These are phyloP conservation scores for Zhengitettix transpicula DNA, from an alignment of 2,888 invertebrate genomes.

Conservation along the genomic window DNA sequence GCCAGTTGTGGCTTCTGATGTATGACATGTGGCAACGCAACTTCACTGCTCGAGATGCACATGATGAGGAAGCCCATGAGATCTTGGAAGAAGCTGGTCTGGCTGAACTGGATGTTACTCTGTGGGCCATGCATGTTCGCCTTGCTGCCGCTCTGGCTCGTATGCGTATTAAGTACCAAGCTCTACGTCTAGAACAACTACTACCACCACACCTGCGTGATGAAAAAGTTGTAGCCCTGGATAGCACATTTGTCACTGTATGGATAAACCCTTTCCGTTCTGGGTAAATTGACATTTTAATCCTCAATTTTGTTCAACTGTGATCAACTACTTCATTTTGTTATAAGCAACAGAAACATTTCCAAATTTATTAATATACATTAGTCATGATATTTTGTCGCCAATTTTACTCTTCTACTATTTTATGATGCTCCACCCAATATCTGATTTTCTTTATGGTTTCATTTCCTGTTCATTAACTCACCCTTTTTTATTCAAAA, in stretches of 20 bases:
- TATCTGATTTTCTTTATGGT: no score
- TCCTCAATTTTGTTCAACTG: no score
- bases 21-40: constrained; percentile 51
- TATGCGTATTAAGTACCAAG: constrained; percentile 55
- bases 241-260: constrained; percentile 41
- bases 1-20: constrained; percentile 44
- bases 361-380: no score
- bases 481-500: no score
- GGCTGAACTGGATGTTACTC: constrained; percentile 37
- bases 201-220: constrained; percentile 56
- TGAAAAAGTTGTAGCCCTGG: constrained; percentile 43
- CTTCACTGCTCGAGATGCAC: constrained; percentile 23
- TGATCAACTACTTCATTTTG: no score
- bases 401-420: no score
- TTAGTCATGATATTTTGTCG: no score
- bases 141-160: constrained; percentile 63
- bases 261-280: constrained; percentile 66
- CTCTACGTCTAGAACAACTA: constrained; percentile 45
- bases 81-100: constrained; percentile 7
- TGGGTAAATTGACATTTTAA: constrained; percentile 27
- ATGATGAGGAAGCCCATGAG: constrained; percentile 13
- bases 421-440: no score
- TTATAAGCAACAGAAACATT: no score
- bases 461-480: no score
- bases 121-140: constrained; percentile 48